Conservation (phyloP, 2,113 vertebrate species). For the Talpa occidentalis region DNA sequence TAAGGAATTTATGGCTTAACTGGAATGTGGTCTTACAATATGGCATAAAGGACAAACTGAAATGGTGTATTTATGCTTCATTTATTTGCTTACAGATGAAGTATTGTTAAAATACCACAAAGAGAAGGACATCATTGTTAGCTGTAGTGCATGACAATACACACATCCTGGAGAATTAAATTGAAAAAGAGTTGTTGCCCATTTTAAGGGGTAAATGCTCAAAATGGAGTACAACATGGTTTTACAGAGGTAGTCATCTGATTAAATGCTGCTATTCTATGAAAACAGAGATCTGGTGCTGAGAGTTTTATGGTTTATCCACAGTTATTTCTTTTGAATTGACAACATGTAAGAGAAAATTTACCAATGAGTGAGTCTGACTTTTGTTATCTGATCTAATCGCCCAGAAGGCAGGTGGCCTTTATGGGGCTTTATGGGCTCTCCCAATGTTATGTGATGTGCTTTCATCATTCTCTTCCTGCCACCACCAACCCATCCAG, state of each 20-base stretch:
- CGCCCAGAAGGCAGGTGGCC: neutral
- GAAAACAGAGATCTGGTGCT: neutral
- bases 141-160: neutral
- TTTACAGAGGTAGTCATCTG: neutral
- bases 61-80: neutral
- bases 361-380: neutral
- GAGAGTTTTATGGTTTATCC: slow-evolving; percentile 2
- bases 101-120: neutral
- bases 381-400: slow-evolving; percentile 1
- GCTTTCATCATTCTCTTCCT: slow-evolving; percentile 20
- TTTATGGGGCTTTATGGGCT: neutral
- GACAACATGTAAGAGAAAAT: neutral
- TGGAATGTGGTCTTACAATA: neutral
- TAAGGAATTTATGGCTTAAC: neutral
- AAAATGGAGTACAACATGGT: neutral
- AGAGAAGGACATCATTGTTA: neutral
- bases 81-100: neutral
- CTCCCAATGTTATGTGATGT: neutral
- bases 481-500: neutral
- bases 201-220: neutral
- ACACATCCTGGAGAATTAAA: neutral
- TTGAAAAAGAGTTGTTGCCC: neutral
- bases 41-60: neutral
- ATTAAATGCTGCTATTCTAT: neutral
- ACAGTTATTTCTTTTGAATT: slow-evolving; percentile 34